A percentile compares a stretch with the other conserved stretches of the same genome.
These are phyloP conservation scores for Belonocnema kinseyi DNA, from an alignment of 1,140 invertebrate species.

Conservation along the genomic window DNA sequence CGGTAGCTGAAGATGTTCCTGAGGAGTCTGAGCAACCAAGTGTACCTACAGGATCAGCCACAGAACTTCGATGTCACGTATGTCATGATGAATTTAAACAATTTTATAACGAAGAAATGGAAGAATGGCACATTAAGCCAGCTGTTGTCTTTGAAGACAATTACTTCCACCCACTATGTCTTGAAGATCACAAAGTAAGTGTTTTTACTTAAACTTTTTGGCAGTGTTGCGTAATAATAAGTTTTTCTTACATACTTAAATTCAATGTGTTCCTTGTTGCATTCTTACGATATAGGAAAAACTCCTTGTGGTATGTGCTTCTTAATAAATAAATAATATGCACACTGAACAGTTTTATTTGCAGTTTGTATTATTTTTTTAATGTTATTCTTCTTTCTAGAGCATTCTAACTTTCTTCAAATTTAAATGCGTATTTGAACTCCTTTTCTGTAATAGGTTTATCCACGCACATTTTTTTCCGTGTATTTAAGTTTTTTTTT, in stretches of 20 bases:
- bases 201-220: not conserved
- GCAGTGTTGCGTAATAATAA: constrained; percentile 31
- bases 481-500: no score
- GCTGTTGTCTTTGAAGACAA: constrained; percentile 86
- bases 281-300: constrained; percentile 71
- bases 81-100: constrained; percentile 94
- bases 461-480: no score
- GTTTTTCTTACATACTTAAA: constrained; percentile 39
- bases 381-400: not conserved
- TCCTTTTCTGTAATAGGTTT: no score
- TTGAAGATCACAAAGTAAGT: constrained; percentile 89
- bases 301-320: constrained; percentile 69
- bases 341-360: not conserved
- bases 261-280: constrained; percentile 56
- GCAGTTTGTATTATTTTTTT: not conserved
- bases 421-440: no score
- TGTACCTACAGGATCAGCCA: constrained; percentile 80
- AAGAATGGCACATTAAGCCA: constrained; percentile 95
- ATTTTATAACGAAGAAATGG: constrained; percentile 96
- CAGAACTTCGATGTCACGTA: constrained; percentile 85
- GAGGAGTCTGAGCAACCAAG: constrained; percentile 78
- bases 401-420: no score
- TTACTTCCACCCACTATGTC: constrained; percentile 93
- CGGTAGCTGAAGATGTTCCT: constrained; percentile 70
- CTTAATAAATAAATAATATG: constrained; percentile 37